Evolutionary conservation across 2,113 vertebrate genomes (phyloP).

Genomic region (Spheniscus mendiculus): DNA sequence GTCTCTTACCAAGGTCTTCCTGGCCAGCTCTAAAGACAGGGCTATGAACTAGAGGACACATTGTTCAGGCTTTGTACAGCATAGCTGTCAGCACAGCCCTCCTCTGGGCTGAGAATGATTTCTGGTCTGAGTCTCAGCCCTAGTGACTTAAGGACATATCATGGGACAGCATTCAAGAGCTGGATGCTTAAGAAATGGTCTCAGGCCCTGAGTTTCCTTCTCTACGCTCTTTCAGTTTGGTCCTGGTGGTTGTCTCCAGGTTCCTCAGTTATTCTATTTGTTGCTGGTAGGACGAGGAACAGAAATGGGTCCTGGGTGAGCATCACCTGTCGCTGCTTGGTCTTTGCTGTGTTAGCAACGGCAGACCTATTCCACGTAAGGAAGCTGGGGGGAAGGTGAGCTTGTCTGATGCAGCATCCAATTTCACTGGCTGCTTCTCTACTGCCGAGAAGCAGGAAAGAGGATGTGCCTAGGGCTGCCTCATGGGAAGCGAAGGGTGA

Average conservation of each 20-base stretch:
- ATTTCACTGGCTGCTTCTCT: background rate
- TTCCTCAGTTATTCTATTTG: background rate
- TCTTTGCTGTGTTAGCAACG: background rate
- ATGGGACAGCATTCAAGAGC: background rate
- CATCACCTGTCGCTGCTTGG: background rate
- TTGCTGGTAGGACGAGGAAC: background rate
- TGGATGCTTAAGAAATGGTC: background rate
- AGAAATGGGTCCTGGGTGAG: background rate
- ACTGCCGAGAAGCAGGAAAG: background rate
- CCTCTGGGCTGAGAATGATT: background rate
- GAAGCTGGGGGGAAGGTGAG: background rate
- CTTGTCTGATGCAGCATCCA: background rate
- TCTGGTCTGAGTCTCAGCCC: background rate
- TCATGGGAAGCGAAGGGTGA: background rate
- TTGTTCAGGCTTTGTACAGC: background rate
- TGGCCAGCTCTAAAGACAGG: background rate
- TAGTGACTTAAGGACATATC: background rate
- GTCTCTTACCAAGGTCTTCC: background rate
- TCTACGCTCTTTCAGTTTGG: background rate
- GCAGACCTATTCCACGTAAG: background rate
- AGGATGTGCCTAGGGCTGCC: background rate
- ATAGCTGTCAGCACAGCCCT: background rate
- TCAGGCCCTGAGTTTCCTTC: background rate
- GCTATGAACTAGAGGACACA: background rate
- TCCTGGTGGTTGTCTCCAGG: background rate